A percentile compares a stretch with the other conserved stretches of the same genome.
These are phyloP conservation scores for Ennomos quercinarius DNA, from an alignment of 2,888 invertebrate genomes.

Conservation along the genomic window DNA sequence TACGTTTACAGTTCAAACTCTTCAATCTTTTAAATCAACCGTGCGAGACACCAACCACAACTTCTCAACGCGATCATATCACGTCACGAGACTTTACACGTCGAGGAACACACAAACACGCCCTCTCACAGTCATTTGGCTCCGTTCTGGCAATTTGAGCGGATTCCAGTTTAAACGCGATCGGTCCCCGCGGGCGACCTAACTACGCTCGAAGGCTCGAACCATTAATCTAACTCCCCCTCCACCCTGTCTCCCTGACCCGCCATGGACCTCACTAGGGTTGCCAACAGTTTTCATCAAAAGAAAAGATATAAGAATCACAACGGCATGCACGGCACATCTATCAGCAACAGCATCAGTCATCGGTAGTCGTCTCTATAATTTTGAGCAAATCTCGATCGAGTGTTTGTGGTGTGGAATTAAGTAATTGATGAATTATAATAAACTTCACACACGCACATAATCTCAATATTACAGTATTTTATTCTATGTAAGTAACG, in stretches of 20 bases:
- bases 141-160: conserved; percentile 66
- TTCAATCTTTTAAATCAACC: conserved; percentile 3
- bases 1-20: neutral
- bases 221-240: conserved; percentile 69
- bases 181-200: conserved; percentile 70
- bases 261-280: conserved; percentile 28
- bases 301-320: too few species aligned
- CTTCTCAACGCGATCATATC: conserved; percentile 16
- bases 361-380: too few species aligned
- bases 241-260: conserved; percentile 43
- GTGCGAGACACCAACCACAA: neutral
- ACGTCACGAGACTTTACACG: conserved; percentile 14
- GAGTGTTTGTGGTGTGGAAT: too few species aligned
- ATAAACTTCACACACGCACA: too few species aligned
- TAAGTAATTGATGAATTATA: too few species aligned
- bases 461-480: too few species aligned
- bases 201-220: conserved; percentile 44
- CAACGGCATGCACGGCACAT: too few species aligned
- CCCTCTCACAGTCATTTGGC: conserved; percentile 59
- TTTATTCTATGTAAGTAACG: neutral
- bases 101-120: conserved; percentile 45
- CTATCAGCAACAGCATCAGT: too few species aligned
- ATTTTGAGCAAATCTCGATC: too few species aligned
- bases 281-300: neutral
- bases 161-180: conserved; percentile 71